Conservation (phyloP, 1,140 invertebrate genomes). For the Homalodisca vitripennis region DNA sequence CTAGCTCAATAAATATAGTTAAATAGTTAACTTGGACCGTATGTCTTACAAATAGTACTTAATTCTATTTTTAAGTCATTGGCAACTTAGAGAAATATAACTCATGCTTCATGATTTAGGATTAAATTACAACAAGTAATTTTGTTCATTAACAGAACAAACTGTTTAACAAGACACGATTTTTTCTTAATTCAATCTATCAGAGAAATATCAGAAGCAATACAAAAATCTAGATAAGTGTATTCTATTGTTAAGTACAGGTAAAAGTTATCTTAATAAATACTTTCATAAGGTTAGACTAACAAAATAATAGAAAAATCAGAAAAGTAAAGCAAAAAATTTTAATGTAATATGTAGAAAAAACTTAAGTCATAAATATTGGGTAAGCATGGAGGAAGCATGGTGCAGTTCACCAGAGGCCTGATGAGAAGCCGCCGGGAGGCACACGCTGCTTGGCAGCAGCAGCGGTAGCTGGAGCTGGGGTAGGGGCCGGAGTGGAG, state of each 20-base stretch:
- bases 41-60: constrained; percentile 14
- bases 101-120: background rate
- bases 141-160: background rate
- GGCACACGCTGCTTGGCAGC: constrained; percentile 52
- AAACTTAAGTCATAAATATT: background rate
- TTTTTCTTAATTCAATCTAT: background rate
- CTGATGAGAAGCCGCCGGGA: constrained; percentile 57
- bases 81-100: background rate
- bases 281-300: too few species aligned
- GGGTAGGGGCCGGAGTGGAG: background rate
- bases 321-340: background rate
- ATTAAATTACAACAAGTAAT: background rate
- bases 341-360: background rate
- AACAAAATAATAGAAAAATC: too few species aligned
- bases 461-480: constrained; percentile 27
- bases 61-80: background rate
- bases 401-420: constrained; percentile 52
- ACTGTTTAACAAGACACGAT: background rate
- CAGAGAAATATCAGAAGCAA: too few species aligned
- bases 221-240: too few species aligned
- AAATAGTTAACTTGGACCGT: constrained; percentile 24
- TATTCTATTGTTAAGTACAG: too few species aligned
- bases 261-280: too few species aligned
- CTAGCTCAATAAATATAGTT: background rate
- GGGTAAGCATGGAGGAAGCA: background rate